These are phyloP conservation scores for Diaprepes abbreviatus DNA, from an alignment of 2,888 invertebrate species.

Conservation along the genomic window DNA sequence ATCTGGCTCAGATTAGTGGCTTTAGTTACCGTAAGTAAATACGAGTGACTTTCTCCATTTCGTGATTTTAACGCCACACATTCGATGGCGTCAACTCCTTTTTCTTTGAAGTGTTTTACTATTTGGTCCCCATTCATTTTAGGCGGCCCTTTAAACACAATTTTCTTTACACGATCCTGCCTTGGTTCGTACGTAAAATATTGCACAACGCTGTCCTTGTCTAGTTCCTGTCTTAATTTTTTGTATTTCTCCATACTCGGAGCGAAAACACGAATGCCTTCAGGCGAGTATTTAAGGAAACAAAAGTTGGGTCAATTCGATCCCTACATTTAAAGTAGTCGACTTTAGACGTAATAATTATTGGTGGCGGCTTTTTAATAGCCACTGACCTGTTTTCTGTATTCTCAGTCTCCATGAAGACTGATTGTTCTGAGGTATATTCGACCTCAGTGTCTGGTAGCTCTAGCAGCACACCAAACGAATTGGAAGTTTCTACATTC, in stretches of 20 bases:
- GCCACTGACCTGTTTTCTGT: not conserved
- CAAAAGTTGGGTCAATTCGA: no score
- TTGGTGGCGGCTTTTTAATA: not conserved
- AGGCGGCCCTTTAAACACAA: slow-evolving; percentile 1
- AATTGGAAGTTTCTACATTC: no score
- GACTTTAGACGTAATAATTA: not conserved
- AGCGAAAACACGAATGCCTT: no score
- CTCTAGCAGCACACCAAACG: not conserved
- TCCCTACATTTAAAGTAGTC: not conserved
- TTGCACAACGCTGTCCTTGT: not conserved
- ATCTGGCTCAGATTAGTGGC: not conserved
- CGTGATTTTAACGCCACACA: not conserved
- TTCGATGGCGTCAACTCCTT: not conserved
- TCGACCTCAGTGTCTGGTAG: no score
- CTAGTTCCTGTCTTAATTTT: not conserved
- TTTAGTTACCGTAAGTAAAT: not conserved
- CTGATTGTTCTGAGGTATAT: no score
- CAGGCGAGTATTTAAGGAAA: no score
- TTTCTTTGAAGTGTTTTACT: not conserved
- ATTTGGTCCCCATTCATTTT: not conserved
- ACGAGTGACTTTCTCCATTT: not conserved
- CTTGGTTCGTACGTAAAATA: no score
- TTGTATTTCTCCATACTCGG: no score
- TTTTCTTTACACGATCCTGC: not conserved
- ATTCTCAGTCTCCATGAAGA: not conserved